These are phyloP conservation scores for Coecobrya sp. DNA, from an alignment of 2,888 invertebrate species.

Conservation along the genomic window DNA sequence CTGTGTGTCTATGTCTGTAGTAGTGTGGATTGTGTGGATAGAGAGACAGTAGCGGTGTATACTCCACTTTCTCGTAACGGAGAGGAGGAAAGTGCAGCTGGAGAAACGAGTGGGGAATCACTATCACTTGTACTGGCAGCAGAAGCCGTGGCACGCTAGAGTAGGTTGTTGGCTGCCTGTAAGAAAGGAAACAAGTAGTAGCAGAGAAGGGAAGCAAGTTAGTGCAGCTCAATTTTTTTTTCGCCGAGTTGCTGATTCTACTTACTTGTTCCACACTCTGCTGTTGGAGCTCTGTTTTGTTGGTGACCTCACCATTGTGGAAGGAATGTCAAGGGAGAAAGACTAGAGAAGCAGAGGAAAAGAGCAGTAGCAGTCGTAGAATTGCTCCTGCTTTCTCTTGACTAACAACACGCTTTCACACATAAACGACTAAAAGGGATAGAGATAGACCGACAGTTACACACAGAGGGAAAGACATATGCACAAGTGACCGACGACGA, in stretches of 20 bases:
- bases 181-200: conserved; percentile 28
- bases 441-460: conserved; percentile 63
- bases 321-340: conserved; percentile 82
- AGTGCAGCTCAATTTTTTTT: conserved; percentile 70
- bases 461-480: conserved; percentile 52
- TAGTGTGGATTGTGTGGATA: background rate
- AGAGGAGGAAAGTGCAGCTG: conserved; percentile 40
- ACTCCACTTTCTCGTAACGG: background rate
- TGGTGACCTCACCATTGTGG: conserved; percentile 81
- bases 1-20: background rate
- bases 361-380: conserved; percentile 72
- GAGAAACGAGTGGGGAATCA: conserved; percentile 62
- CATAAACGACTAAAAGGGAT: conserved; percentile 62
- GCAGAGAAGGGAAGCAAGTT: conserved; percentile 65
- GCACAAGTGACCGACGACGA: conserved; percentile 46
- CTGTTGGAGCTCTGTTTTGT: conserved; percentile 36
- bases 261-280: too few relatives aligned
- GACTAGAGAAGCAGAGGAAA: conserved; percentile 75
- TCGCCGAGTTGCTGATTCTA: conserved; percentile 1
- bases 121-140: conserved; percentile 58
- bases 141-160: conserved; percentile 40
- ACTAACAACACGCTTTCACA: conserved; percentile 73
- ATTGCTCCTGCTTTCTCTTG: conserved; percentile 78
- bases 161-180: conserved; percentile 37
- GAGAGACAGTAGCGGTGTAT: background rate